A percentile compares a stretch with the other conserved stretches of the same genome.
These are phyloP conservation scores for Cantharis rustica DNA, from an alignment of 2,888 invertebrate species.

Conservation along the genomic window DNA sequence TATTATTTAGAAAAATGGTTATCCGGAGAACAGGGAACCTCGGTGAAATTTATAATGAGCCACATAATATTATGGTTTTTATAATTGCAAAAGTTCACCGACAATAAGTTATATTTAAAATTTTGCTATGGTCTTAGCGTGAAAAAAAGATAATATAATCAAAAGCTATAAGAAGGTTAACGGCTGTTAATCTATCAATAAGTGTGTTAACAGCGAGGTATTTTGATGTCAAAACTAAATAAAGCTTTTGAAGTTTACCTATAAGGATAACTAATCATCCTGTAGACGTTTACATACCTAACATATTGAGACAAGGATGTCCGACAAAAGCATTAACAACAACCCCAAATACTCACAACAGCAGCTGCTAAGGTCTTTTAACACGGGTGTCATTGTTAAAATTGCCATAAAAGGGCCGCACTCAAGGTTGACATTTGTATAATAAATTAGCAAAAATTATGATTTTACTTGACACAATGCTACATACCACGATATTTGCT, in stretches of 20 bases:
- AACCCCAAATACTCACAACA: slow-evolving; percentile 29
- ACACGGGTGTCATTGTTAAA: slow-evolving; percentile 38
- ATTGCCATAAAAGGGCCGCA: slow-evolving; percentile 36
- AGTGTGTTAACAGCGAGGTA: background rate
- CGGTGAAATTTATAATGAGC: too few relatives aligned
- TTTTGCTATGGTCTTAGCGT: background rate
- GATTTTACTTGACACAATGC: slow-evolving; percentile 27
- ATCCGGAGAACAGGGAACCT: too few relatives aligned
- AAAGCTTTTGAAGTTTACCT: slow-evolving; percentile 13
- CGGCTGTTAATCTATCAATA: slow-evolving; percentile 2
- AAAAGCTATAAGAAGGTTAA: background rate
- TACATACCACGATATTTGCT: background rate
- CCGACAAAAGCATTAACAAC: slow-evolving; percentile 30
- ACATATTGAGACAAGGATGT: slow-evolving; percentile 33
- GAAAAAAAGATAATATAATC: background rate
- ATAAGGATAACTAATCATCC: slow-evolving; percentile 35
- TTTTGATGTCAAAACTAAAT: slow-evolving; percentile 9
- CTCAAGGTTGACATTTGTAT: slow-evolving; percentile 37
- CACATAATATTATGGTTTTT: too few relatives aligned
- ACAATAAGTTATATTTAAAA: background rate
- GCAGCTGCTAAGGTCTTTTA: slow-evolving; percentile 36
- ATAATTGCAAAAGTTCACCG: background rate
- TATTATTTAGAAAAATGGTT: too few relatives aligned
- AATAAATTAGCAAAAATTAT: slow-evolving; percentile 41
- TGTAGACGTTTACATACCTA: slow-evolving; percentile 35